Evolutionary conservation across 92 coral and sea anemone genomes (phyloP).

Genomic region (Diadumene lineata): DNA sequence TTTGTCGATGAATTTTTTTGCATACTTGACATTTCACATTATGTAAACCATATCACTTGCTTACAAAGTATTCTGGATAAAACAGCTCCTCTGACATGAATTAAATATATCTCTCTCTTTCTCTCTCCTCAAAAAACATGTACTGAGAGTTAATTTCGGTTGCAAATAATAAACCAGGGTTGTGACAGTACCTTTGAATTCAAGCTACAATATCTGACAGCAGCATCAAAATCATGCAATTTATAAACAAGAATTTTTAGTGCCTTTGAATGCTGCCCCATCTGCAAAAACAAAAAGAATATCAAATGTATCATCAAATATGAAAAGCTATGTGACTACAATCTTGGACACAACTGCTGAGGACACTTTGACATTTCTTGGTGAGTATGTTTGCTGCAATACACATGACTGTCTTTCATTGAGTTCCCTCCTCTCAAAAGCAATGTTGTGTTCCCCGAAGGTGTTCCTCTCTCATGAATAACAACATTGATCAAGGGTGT

Average conservation of each 20-base stretch:
- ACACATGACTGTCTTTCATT: not conserved
- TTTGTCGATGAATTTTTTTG: not conserved
- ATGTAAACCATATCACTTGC: too few relatives aligned
- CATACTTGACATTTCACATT: not conserved
- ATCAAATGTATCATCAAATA: not conserved
- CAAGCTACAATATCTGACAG: constrained; percentile 85
- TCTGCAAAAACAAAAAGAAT: constrained; percentile 35
- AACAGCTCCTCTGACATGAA: too few relatives aligned
- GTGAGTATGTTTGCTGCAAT: not conserved
- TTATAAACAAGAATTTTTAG: constrained; percentile 86
- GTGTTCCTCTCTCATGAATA: too few relatives aligned
- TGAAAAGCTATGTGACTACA: not conserved
- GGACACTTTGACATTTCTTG: too few relatives aligned
- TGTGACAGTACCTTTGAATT: constrained; percentile 72
- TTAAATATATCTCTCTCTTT: too few relatives aligned
- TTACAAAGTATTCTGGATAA: too few relatives aligned
- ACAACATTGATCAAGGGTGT: too few relatives aligned
- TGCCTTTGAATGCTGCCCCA: constrained; percentile 96
- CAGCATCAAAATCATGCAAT: constrained; percentile 81
- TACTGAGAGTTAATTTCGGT: too few relatives aligned
- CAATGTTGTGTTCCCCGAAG: too few relatives aligned
- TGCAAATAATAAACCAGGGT: not conserved
- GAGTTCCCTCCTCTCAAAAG: too few relatives aligned
- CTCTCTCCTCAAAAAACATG: too few relatives aligned
- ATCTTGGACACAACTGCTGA: not conserved